Percentiles rank a stretch among this genome's conserved stretches.
These are phyloP conservation scores for Enteromius unitaeniatus DNA, from an alignment of 2,797 vertebrate species.

Conservation along the genomic window DNA sequence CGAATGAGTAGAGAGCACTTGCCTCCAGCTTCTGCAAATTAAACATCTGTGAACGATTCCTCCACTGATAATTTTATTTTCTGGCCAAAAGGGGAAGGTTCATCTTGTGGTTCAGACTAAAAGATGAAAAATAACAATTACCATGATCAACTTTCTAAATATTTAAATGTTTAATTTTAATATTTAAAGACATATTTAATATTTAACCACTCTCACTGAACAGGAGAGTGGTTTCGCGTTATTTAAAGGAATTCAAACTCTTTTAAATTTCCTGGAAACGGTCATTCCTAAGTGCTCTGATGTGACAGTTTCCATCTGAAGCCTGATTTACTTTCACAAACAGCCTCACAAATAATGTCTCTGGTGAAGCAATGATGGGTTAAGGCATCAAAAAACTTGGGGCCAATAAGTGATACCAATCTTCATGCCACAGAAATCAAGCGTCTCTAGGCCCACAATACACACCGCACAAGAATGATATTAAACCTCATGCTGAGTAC, in stretches of 20 bases:
- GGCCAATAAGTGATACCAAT: slow-evolving; percentile 37
- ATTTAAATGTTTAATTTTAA: neutral
- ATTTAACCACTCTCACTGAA: neutral
- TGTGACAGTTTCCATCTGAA: slow-evolving; percentile 46
- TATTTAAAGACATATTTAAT: slow-evolving; percentile 1
- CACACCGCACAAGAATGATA: neutral
- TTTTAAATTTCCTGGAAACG: neutral
- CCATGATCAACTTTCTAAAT: slow-evolving; percentile 5
- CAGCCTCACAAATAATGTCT: slow-evolving; percentile 48
- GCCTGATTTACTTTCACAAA: slow-evolving; percentile 40
- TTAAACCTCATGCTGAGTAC: slow-evolving; percentile 22
- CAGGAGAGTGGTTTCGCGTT: neutral
- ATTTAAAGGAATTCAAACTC: slow-evolving; percentile 1
- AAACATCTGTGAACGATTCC: slow-evolving; percentile 36
- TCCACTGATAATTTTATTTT: slow-evolving; percentile 33
- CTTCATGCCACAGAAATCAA: slow-evolving; percentile 32
- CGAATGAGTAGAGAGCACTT: slow-evolving; percentile 37
- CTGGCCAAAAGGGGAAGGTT: slow-evolving; percentile 31
- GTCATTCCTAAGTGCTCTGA: neutral
- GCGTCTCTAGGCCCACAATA: neutral
- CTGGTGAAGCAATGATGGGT: slow-evolving; percentile 44
- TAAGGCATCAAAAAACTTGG: slow-evolving; percentile 42
- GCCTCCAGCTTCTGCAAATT: slow-evolving; percentile 37
- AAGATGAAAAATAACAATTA: slow-evolving; percentile 9
- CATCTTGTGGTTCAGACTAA: slow-evolving; percentile 12